Evolutionary conservation across 2,113 vertebrate species (phyloP).

Genomic region (Tichodroma muraria): DNA sequence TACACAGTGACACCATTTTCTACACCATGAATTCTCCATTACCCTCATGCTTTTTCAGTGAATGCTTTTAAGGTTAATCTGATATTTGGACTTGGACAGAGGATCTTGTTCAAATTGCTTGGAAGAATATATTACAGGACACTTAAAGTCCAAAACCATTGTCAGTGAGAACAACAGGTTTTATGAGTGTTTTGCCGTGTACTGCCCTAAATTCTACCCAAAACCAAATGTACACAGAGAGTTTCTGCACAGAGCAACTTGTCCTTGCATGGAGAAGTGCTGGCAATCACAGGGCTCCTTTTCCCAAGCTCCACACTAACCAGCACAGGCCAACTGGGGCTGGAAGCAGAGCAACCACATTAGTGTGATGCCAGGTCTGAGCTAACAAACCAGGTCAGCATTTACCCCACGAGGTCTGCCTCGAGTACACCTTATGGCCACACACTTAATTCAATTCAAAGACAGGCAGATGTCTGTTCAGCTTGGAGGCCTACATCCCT

Average conservation of each 20-base stretch:
- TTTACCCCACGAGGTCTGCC: not conserved
- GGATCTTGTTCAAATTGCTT: not conserved
- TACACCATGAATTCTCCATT: not conserved
- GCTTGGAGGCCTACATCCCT: not conserved
- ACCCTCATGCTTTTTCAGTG: not conserved
- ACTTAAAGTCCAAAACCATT: fast-evolving
- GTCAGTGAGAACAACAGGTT: not conserved
- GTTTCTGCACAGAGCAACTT: not conserved
- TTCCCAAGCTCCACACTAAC: not conserved
- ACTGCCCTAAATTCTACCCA: not conserved
- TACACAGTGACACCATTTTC: not conserved
- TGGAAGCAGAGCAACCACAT: not conserved
- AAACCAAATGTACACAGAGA: not conserved
- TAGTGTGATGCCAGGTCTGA: not conserved
- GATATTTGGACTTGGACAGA: not conserved
- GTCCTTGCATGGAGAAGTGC: not conserved
- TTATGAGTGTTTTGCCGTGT: not conserved
- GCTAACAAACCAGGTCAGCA: not conserved
- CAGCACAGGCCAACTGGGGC: not conserved
- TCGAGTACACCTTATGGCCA: not conserved
- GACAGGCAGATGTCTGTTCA: not conserved
- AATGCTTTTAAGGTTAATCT: not conserved
- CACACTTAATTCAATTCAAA: not conserved
- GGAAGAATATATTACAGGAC: not conserved
- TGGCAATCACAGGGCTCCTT: not conserved